Evolutionary conservation across 1,140 invertebrate species (phyloP), one percentile per base, ranked within the genome.

Genomic region (Achatina immaculata): DNA sequence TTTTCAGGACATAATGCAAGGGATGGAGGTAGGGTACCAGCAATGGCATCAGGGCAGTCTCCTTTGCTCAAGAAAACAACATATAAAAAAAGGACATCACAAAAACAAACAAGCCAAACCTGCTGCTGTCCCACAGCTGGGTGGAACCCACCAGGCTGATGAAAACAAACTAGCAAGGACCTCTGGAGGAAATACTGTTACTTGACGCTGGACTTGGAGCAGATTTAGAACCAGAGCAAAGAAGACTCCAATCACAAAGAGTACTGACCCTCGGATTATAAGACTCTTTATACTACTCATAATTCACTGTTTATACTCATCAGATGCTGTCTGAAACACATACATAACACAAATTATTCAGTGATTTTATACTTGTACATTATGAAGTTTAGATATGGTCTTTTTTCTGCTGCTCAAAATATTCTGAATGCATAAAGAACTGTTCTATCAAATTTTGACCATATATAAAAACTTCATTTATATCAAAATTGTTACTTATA

Each of bases 141-240:
- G 90, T 6, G 89, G 87, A 36, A 92, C 83, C 91, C 91, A 92
- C 91, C 91, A 92, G 2, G 89, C 89, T 14, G 90, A 90, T 31
- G 86, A 85, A 77, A 89, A 88, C 24, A 88, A 58, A 73, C 69
- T 83, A 4, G 81, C 83, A 16, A 86, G 75, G 31, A 86, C 84
- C 38, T 87, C 86, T 62, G 84, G 85, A 28, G 85, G 86, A 80
- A 90, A 88, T 16, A 89, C 75, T 62, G 87, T 88, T 7, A 88
- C 84, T 55, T 86, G 85, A 24, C 89, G 65, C 69, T 90, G 89
- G 14, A 89, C 87, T 74, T 91, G 90, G 7, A 91, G 83, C 1
- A 91, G 81, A 76, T 92, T 90, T 42, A 92, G 83, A 1, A 92
- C 87, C 14, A 92, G 82, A 6, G 90, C 87, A 85, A 92, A 91